Percentiles rank a stretch among this genome's conserved stretches.
Evolutionary conservation across 2,113 vertebrate genomes (phyloP).

Genomic region (Rhegmatorhina hoffmannsi): DNA sequence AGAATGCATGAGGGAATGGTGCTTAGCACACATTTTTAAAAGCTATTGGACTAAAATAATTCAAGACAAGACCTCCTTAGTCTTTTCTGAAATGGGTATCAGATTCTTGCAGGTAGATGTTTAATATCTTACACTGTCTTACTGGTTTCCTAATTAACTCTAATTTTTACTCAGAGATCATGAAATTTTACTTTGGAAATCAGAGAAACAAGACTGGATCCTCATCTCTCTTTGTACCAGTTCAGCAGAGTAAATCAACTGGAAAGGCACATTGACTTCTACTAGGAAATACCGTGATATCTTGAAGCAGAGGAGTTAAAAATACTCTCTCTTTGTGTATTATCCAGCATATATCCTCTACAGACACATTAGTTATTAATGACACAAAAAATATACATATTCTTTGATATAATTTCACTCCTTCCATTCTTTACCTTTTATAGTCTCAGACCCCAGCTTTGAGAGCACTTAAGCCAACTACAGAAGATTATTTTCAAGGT

Average conservation of each 20-base stretch:
- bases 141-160: background rate
- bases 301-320: background rate
- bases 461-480: background rate
- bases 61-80: background rate
- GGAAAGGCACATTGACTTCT: background rate
- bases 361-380: background rate
- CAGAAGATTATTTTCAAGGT: background rate
- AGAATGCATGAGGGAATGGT: background rate
- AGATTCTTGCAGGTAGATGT: background rate
- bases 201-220: background rate
- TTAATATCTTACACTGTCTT: background rate
- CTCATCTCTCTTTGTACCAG: background rate
- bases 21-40: background rate
- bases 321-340: background rate
- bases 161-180: background rate
- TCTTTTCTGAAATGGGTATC: background rate
- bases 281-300: background rate
- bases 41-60: background rate
- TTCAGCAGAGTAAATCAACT: background rate
- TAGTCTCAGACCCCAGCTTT: background rate
- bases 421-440: background rate
- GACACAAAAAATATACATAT: background rate
- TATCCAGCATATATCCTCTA: background rate
- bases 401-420: background rate
- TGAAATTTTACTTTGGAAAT: background rate